Conservation (phyloP, 2,888 invertebrate species). For the Hirtodrosophila trivittata region DNA sequence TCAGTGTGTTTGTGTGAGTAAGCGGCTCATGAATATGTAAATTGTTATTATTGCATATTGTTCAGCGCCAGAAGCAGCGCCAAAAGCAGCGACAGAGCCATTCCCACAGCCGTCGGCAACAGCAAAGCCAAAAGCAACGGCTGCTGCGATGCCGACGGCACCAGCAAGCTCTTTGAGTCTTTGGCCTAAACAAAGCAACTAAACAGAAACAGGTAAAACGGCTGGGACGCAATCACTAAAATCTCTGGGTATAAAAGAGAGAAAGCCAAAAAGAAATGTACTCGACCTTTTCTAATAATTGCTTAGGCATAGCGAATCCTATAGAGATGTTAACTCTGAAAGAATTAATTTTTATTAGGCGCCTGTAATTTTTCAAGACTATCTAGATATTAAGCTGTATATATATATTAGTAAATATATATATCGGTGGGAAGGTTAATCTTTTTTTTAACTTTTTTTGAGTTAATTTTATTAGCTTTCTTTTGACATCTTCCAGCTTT, state of each 20-base stretch:
- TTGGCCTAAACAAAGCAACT: constrained; percentile 39
- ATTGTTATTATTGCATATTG: constrained; percentile 79
- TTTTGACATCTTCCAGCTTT: too few relatives aligned
- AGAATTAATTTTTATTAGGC: constrained; percentile 28
- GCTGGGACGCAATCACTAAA: constrained; percentile 28
- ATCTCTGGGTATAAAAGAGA: constrained; percentile 15
- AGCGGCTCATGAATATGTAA: constrained; percentile 77
- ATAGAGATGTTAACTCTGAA: constrained; percentile 18
- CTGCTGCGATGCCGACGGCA: constrained; percentile 16
- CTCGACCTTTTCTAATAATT: constrained; percentile 26
- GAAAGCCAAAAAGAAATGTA: constrained; percentile 3
- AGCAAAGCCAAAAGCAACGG: constrained; percentile 15
- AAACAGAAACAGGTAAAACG: constrained; percentile 41
- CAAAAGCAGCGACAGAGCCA: constrained; percentile 13
- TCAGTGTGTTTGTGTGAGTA: constrained; percentile 58
- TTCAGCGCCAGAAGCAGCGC: constrained; percentile 53
- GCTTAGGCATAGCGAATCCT: constrained; percentile 20
- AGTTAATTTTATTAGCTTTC: too few relatives aligned
- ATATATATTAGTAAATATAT: too few relatives aligned
- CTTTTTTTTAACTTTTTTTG: too few relatives aligned
- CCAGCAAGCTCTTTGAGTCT: constrained; percentile 9
- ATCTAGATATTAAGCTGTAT: not conserved
- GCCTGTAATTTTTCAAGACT: not conserved
- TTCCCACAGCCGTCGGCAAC: constrained; percentile 15
- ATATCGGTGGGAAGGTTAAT: too few relatives aligned